Percentiles rank a stretch among this genome's conserved stretches.
Conservation (phyloP, 1,140 invertebrate genomes). For the Caenorhabditis brenneri region DNA sequence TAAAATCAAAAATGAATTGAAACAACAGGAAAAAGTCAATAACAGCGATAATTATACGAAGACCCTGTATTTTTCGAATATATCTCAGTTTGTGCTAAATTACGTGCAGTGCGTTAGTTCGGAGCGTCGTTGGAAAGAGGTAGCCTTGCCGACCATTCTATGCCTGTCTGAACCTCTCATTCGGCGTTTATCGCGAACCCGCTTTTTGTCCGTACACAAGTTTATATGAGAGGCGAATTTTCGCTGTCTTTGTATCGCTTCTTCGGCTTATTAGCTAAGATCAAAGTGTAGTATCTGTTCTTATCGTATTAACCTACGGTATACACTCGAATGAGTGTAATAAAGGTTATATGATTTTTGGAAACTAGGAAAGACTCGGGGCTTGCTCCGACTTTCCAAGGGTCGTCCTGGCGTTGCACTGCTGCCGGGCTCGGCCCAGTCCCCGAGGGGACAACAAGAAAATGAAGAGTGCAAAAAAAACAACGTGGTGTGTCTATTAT, state of each 20-base stretch:
- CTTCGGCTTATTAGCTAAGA: slow-evolving; percentile 19
- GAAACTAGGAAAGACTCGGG: slow-evolving; percentile 7
- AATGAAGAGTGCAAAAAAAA: background rate
- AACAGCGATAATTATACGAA: too few species aligned
- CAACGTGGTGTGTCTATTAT: too few species aligned
- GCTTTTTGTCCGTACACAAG: background rate
- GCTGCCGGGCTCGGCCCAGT: slow-evolving; percentile 11
- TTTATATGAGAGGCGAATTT: background rate
- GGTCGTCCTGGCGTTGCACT: slow-evolving; percentile 17
- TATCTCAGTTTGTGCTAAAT: too few species aligned
- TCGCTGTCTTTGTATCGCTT: background rate
- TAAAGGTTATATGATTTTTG: slow-evolving; percentile 16
- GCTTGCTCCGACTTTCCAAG: slow-evolving; percentile 17
- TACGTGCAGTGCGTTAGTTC: too few species aligned
- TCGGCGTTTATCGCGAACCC: background rate
- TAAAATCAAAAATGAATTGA: too few species aligned
- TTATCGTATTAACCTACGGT: slow-evolving; percentile 19
- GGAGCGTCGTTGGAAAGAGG: too few species aligned
- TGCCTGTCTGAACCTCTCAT: background rate
- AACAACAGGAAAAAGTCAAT: too few species aligned
- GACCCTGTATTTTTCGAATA: too few species aligned
- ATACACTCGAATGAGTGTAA: slow-evolving; percentile 19
- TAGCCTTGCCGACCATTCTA: too few species aligned
- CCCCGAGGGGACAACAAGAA: background rate
- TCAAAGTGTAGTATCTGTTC: slow-evolving; percentile 19